Evolutionary conservation across 2,888 invertebrate species (phyloP).

Genomic region (Eilema sororculum): DNA sequence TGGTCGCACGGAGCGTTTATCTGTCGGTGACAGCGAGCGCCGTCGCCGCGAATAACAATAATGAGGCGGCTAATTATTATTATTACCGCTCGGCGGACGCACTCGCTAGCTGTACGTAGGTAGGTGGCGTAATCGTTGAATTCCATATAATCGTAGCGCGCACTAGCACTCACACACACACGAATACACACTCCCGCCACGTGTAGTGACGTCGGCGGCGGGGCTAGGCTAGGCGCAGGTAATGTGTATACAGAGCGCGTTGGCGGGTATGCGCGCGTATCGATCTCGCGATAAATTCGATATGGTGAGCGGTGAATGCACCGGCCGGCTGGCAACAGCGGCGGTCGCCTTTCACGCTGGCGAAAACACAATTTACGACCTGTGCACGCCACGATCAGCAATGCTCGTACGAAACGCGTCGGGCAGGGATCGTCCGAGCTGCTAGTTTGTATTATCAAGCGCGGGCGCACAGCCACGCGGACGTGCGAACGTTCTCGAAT

Average conservation of each 20-base stretch:
- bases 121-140: slow-evolving; percentile 81
- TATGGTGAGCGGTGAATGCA: slow-evolving; percentile 81
- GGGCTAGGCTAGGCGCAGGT: slow-evolving; percentile 67
- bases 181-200: slow-evolving; percentile 66
- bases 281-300: slow-evolving; percentile 83
- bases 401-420: slow-evolving; percentile 54
- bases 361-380: slow-evolving; percentile 76
- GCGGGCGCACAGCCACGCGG: slow-evolving; percentile 71
- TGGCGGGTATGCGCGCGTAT: slow-evolving; percentile 70
- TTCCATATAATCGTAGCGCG: slow-evolving; percentile 73
- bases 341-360: slow-evolving; percentile 77
- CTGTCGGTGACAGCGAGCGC: slow-evolving; percentile 70
- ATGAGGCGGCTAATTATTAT: slow-evolving; percentile 79
- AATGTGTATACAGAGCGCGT: slow-evolving; percentile 59
- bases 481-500: slow-evolving; percentile 78
- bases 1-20: slow-evolving; percentile 68
- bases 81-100: slow-evolving; percentile 71
- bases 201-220: slow-evolving; percentile 74
- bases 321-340: slow-evolving; percentile 63
- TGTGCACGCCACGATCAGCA: slow-evolving; percentile 56
- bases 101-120: slow-evolving; percentile 60
- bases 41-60: slow-evolving; percentile 73
- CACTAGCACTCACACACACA: slow-evolving; percentile 58
- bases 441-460: slow-evolving; percentile 51
- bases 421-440: slow-evolving; percentile 41